Evolutionary conservation across 1,140 invertebrate genomes (phyloP).

Genomic region (Triops cancriformis): DNA sequence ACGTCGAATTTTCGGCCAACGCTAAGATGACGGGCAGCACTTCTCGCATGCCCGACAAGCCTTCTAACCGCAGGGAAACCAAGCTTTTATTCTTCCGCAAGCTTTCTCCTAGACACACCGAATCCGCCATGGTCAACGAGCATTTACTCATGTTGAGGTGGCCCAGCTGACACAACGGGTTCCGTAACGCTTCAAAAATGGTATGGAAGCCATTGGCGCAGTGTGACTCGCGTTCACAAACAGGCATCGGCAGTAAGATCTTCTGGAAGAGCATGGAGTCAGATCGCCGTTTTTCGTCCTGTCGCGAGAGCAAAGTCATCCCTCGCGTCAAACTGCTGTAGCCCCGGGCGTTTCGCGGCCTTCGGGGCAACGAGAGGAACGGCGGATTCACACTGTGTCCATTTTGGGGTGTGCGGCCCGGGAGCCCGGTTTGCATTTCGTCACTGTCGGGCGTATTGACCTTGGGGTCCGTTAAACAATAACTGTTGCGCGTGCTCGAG

Average conservation of each 20-base stretch:
- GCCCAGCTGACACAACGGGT: conserved; percentile 43
- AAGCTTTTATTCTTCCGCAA: conserved; percentile 44
- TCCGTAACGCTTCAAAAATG: conserved; percentile 36
- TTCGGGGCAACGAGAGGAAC: conserved; percentile 25
- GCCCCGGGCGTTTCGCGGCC: conserved; percentile 19
- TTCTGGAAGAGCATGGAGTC: conserved; percentile 47
- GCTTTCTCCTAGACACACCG: conserved; percentile 41
- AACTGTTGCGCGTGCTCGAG: not conserved
- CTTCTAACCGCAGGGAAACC: conserved; percentile 46
- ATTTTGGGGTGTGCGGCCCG: not conserved
- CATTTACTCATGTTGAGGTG: conserved; percentile 47
- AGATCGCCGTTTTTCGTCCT: conserved; percentile 44
- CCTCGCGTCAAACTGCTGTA: conserved; percentile 26
- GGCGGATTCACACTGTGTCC: not conserved
- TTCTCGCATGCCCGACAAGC: conserved; percentile 42
- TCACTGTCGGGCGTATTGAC: not conserved
- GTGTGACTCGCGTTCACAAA: conserved; percentile 41
- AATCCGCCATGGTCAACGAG: conserved; percentile 23
- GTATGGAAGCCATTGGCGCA: conserved; percentile 32
- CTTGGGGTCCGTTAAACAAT: not conserved
- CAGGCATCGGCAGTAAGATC: conserved; percentile 43
- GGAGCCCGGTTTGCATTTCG: not conserved
- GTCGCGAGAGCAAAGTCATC: conserved; percentile 30
- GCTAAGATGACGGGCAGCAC: conserved; percentile 46
- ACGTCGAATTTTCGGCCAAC: conserved; percentile 44